Percentiles rank a stretch among this genome's conserved stretches.
These are phyloP conservation scores for Leptoteleia sp. DNA, from an alignment of 1,140 invertebrate genomes.

Conservation along the genomic window DNA sequence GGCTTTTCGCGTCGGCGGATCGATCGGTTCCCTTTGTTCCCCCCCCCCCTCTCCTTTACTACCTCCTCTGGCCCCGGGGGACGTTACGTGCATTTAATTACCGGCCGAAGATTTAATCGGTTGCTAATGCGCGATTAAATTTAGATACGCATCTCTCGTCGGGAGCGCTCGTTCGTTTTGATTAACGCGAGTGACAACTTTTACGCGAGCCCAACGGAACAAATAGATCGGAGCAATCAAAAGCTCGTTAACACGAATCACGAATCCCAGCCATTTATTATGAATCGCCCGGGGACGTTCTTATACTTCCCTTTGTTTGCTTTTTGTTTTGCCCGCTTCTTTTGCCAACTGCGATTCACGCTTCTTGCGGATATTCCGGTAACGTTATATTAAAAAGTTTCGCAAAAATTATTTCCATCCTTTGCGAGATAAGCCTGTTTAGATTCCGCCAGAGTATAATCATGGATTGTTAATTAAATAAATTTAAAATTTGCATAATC, in stretches of 20 bases:
- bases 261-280: conserved; percentile 16
- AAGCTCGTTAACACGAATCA: conserved; percentile 60
- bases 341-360: no score
- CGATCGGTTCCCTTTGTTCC: conserved; percentile 24
- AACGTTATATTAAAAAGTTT: no score
- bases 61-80: no score
- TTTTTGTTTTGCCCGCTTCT: no score
- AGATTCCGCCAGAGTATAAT: no score
- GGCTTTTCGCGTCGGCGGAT: neutral
- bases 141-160: conserved; percentile 47
- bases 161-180: conserved; percentile 39
- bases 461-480: no score
- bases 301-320: neutral
- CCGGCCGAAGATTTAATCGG: conserved; percentile 47
- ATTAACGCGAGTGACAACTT: conserved; percentile 60
- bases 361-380: no score
- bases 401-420: no score
- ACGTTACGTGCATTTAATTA: conserved; percentile 50
- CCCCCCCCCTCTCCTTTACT: no score
- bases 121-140: conserved; percentile 59
- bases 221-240: conserved; percentile 55
- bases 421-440: no score
- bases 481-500: no score
- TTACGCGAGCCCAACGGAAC: conserved; percentile 21
- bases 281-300: conserved; percentile 1